A percentile compares a stretch with the other conserved stretches of the same genome.
These are phyloP conservation scores for Zoanthus gigantus DNA, from an alignment of 92 coral and sea anemone species.

Conservation along the genomic window DNA sequence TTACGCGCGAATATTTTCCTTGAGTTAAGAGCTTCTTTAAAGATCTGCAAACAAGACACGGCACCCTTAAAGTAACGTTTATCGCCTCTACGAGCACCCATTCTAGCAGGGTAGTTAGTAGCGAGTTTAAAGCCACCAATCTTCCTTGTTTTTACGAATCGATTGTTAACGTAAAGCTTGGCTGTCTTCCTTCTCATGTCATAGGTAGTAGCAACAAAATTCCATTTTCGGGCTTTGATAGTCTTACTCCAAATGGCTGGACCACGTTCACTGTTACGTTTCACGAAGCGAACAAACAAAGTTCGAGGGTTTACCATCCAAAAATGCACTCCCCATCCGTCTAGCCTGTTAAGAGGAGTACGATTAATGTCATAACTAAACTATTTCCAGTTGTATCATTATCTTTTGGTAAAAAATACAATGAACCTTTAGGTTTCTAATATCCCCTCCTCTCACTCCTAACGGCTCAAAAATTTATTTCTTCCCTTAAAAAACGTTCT, in stretches of 20 bases:
- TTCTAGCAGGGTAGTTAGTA: conserved; percentile 52
- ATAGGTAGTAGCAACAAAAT: conserved; percentile 19
- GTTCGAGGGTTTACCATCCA: conserved; percentile 38
- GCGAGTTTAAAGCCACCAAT: conserved; percentile 67
- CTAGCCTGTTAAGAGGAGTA: not conserved
- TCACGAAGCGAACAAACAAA: conserved; percentile 19
- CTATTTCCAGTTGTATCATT: not conserved
- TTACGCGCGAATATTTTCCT: conserved; percentile 9
- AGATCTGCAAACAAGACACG: conserved; percentile 18
- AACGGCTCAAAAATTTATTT: no score
- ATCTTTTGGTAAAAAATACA: no score
- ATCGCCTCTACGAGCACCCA: conserved; percentile 8
- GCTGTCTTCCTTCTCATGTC: conserved; percentile 15
- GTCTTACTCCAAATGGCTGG: conserved; percentile 26
- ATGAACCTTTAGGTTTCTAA: no score
- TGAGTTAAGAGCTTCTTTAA: conserved; percentile 1
- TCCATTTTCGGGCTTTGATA: conserved; percentile 8
- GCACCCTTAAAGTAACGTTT: conserved; percentile 31
- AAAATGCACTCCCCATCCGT: conserved; percentile 44
- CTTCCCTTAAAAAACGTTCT: no score
- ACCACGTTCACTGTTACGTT: not conserved
- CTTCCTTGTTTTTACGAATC: not conserved
- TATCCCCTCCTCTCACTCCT: no score
- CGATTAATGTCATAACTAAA: not conserved
- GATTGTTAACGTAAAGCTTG: conserved; percentile 33